A percentile compares a stretch with the other conserved stretches of the same genome.
phyloP scores from a whole-genome alignment of 2,797 vertebrate genomes.

The Macrochelys suwanniensis region DNA sequence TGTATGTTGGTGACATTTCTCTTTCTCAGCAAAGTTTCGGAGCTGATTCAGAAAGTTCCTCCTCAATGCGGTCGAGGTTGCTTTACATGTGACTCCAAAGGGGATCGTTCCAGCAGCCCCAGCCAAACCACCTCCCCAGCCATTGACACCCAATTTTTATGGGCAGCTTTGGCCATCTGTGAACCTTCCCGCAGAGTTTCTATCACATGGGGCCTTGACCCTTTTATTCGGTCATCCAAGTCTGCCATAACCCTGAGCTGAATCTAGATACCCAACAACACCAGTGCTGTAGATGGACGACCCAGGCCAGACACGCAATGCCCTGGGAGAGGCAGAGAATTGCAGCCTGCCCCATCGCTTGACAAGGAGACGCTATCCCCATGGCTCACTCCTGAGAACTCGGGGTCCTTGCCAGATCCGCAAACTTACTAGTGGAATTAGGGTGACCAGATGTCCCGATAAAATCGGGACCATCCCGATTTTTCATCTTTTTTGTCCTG shows the following conservation, averaged over 20 bases:
- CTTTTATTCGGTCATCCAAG: neutral
- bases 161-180: neutral
- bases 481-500: no score
- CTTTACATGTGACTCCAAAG: neutral
- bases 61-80: neutral
- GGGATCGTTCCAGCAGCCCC: neutral
- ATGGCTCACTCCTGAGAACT: neutral
- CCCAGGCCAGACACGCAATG: neutral
- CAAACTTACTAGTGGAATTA: neutral
- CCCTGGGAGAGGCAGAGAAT: neutral
- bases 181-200: neutral
- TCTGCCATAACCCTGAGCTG: neutral
- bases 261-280: neutral
- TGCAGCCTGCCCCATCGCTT: neutral
- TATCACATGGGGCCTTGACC: neutral
- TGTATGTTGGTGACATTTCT: rapidly evolving
- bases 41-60: neutral
- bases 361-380: neutral
- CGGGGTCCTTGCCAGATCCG: neutral
- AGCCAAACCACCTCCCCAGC: neutral
- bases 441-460: no score
- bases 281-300: neutral
- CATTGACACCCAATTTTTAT: neutral
- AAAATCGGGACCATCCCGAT: no score
- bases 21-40: neutral